A percentile compares a stretch with the other conserved stretches of the same genome.
phyloP scores from a whole-genome alignment of 2,113 vertebrate species.

The Panthera tigris region DNA sequence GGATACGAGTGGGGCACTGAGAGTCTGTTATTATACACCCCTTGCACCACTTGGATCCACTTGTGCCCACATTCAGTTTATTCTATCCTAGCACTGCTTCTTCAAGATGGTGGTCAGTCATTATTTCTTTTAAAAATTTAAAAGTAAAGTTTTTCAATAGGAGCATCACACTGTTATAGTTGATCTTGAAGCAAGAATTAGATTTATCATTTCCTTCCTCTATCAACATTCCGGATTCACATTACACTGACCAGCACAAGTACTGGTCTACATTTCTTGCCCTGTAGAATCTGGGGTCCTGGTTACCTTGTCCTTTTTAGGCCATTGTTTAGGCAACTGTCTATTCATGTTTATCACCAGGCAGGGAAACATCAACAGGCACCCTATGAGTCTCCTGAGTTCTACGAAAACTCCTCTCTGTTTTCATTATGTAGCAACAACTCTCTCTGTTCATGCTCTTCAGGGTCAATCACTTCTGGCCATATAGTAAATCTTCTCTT shows the following conservation, averaged over 20 bases:
- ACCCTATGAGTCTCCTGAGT: neutral
- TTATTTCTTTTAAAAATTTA: neutral
- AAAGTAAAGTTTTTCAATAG: neutral
- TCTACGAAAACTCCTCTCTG: neutral
- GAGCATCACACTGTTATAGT: neutral
- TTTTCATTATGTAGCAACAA: neutral
- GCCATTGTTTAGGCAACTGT: neutral
- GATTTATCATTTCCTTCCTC: neutral
- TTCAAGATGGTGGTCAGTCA: neutral
- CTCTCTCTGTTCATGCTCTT: neutral
- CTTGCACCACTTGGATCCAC: neutral
- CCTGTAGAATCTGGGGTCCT: neutral
- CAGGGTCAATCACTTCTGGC: neutral
- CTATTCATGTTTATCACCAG: neutral
- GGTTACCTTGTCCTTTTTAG: neutral
- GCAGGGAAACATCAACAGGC: neutral
- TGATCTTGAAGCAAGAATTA: slow-evolving; percentile 10
- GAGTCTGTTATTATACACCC: neutral
- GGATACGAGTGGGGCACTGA: neutral
- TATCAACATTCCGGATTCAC: neutral
- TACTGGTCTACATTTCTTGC: neutral
- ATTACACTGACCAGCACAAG: neutral
- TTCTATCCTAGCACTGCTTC: neutral
- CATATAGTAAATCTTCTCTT: neutral
- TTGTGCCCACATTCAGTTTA: neutral